Percentiles rank a stretch among this genome's conserved stretches.
Evolutionary conservation across 2,888 invertebrate genomes (phyloP).

Genomic region (Ormia ochracea): DNA sequence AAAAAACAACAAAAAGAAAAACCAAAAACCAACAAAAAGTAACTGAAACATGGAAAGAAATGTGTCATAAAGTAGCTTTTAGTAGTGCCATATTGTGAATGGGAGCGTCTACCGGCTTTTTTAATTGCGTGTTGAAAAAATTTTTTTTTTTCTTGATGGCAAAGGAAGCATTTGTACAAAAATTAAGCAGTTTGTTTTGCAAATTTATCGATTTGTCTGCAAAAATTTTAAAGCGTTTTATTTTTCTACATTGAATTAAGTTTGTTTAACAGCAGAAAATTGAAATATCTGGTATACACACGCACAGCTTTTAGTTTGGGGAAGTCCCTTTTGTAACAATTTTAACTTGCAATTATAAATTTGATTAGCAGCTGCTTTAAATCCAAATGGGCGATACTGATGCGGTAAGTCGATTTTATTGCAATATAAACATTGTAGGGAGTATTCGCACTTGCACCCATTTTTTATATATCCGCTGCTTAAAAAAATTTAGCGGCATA

Average conservation of each 20-base stretch:
- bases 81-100: not conserved
- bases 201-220: conserved; percentile 61
- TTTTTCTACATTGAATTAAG: not conserved
- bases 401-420: conserved; percentile 61
- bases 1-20: not conserved
- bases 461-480: not conserved
- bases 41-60: conserved; percentile 14
- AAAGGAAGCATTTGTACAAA: not conserved
- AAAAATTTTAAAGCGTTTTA: conserved; percentile 1
- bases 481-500: too few species aligned
- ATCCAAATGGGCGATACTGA: conserved; percentile 64
- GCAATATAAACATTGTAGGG: not conserved
- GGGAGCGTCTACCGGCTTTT: conserved; percentile 19
- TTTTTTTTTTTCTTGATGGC: conserved; percentile 8
- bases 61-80: conserved; percentile 15
- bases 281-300: not conserved
- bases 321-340: conserved; percentile 34
- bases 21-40: not conserved
- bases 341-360: not conserved
- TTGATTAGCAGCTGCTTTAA: not conserved
- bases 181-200: not conserved
- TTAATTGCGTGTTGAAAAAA: conserved; percentile 49
- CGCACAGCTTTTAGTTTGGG: conserved; percentile 14
- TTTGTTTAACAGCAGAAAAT: not conserved
- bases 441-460: conserved; percentile 1